phyloP scores from a whole-genome alignment of 2,113 vertebrate genomes.

The Bubo bubo region DNA sequence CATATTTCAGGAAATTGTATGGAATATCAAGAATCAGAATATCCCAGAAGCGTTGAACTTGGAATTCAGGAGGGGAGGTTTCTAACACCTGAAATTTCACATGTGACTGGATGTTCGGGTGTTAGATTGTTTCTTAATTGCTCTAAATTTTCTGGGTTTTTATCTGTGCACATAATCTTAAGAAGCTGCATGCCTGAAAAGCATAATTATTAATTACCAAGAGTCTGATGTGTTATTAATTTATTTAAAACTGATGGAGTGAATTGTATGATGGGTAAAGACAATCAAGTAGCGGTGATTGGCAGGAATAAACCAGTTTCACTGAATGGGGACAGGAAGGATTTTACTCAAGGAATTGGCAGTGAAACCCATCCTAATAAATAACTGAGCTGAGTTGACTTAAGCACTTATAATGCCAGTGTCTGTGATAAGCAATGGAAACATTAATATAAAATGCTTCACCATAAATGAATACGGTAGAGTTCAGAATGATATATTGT shows the following conservation, averaged over 20 bases:
- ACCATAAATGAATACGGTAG: conserved; percentile 51
- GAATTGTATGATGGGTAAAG: not conserved
- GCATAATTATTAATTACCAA: not conserved
- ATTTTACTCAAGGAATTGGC: conserved; percentile 71
- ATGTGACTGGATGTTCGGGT: not conserved
- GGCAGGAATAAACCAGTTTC: conserved; percentile 37
- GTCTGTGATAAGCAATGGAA: conserved; percentile 79
- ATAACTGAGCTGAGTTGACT: conserved; percentile 75
- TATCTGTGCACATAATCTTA: not conserved
- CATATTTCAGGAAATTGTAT: not conserved
- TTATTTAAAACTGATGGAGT: not conserved
- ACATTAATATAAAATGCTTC: conserved; percentile 79
- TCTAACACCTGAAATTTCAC: not conserved
- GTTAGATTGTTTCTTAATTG: not conserved
- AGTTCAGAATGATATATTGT: conserved; percentile 74
- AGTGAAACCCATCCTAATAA: conserved; percentile 71
- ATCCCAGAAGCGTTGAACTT: not conserved
- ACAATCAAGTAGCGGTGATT: not conserved
- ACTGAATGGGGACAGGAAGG: conserved; percentile 25
- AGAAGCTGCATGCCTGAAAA: not conserved
- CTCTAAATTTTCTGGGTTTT: not conserved
- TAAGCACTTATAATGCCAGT: conserved; percentile 73
- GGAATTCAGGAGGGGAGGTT: not conserved
- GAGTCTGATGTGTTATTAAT: not conserved
- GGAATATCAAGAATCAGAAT: not conserved